A percentile compares a stretch with the other conserved stretches of the same genome.
Evolutionary conservation across 1,140 invertebrate genomes (phyloP).

Genomic region (Philotrypesis tridentata): DNA sequence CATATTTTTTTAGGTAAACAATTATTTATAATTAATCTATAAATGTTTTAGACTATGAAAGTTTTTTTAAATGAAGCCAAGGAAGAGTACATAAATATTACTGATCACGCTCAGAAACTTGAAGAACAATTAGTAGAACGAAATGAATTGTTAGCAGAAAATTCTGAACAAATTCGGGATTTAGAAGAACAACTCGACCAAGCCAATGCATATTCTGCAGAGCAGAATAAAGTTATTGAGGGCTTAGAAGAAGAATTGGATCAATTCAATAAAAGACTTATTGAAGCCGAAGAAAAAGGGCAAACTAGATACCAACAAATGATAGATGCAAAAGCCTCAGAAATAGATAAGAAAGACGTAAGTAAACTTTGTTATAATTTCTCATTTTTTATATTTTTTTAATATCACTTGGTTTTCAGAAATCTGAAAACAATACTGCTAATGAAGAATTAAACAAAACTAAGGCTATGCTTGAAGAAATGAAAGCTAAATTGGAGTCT

Average conservation of each 20-base stretch:
- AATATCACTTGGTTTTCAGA: neutral
- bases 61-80: constrained; percentile 67
- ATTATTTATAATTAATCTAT: constrained; percentile 39
- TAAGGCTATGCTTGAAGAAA: constrained; percentile 28
- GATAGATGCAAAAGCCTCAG: neutral
- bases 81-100: constrained; percentile 63
- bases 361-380: constrained; percentile 8
- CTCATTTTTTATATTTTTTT: neutral
- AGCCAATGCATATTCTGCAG: constrained; percentile 56
- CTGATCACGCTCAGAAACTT: constrained; percentile 52
- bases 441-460: constrained; percentile 21
- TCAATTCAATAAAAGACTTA: constrained; percentile 54
- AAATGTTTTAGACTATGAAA: constrained; percentile 62
- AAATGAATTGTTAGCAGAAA: constrained; percentile 54
- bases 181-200: constrained; percentile 61
- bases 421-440: neutral
- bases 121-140: constrained; percentile 53
- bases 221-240: constrained; percentile 59
- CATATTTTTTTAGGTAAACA: neutral
- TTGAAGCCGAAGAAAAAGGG: constrained; percentile 51
- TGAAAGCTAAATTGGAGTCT: constrained; percentile 13
- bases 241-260: constrained; percentile 62
- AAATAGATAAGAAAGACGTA: constrained; percentile 5
- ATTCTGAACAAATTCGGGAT: constrained; percentile 59
- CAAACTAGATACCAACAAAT: constrained; percentile 49